Evolutionary conservation across 1,140 invertebrate genomes (phyloP), one percentile per base, ranked within the genome.

Genomic region (Anagrus nilaparvatae): DNA sequence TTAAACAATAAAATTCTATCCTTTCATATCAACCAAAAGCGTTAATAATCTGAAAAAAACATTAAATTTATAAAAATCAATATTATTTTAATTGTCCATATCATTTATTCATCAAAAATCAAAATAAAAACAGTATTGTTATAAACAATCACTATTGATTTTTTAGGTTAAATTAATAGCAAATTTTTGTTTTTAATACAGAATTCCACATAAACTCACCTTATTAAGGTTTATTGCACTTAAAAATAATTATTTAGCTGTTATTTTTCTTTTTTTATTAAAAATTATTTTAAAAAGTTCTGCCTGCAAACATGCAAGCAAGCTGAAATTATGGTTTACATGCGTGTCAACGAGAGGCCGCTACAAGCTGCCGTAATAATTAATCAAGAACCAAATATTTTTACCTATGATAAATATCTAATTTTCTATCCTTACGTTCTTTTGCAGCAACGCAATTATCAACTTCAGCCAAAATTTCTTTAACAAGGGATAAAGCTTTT

Each of bases 401-500:
- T 45, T 55, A 64, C 61, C 61, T 81, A 56, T 89, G 82, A 63
- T 92, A 95, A 47, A 96, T 93, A 63, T 96, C 91, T 44, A 93
- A 59, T 56, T 94, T 86, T 17, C 88, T 67, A 58, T 89, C 82
- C 55, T 92, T 82, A 46, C 86, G 75, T 58, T 95, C 87, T 58
- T 91, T 89, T 44, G 90, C 84, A 3, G 87, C 90, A 20, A 97
- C 91, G 60, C 91, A 84, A 17, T 84, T 79, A 62, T 97, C 84
- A 3, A 95, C 87, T 62, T 89, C 85, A 6, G 81, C 79, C 31
- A 93, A 68, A 37, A 95, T 87, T 53, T 88, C 82, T 70, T 87
- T 88, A n/a, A 89, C 82, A 32, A 84, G 72, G 20, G 71, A 73
- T 5, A 89, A 61, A 1, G 85, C 83, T 64, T 77, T 80, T 24